Percentiles rank a stretch among this genome's conserved stretches.
Conservation (phyloP, 2,797 vertebrate species). For the Neosilurus mollespiculum region DNA sequence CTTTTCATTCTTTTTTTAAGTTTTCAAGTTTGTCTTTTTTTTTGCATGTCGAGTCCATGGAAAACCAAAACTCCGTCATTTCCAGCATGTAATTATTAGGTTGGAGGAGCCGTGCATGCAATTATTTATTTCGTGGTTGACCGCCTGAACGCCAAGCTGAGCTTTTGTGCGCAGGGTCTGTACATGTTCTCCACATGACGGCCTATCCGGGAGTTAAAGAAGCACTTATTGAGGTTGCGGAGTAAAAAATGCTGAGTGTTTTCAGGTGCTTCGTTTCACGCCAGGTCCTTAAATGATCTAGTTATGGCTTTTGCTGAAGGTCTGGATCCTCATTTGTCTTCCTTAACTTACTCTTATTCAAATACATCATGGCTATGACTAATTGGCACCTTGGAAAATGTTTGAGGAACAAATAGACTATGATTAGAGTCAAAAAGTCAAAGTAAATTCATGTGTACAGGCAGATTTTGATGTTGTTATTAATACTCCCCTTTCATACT, state of each 20-base stretch:
- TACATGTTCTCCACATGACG: slow-evolving; percentile 66
- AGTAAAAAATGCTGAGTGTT: slow-evolving; percentile 55
- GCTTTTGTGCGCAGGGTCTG: slow-evolving; percentile 59
- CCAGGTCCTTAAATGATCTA: slow-evolving; percentile 30
- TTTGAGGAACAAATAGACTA: background rate
- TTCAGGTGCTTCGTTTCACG: slow-evolving; percentile 32
- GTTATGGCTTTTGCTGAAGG: slow-evolving; percentile 15
- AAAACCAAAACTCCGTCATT: slow-evolving; percentile 72
- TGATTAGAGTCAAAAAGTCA: background rate
- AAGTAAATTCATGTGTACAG: slow-evolving; percentile 5
- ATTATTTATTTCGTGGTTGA: slow-evolving; percentile 73
- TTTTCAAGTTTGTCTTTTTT: slow-evolving; percentile 50
- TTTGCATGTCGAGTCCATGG: slow-evolving; percentile 62
- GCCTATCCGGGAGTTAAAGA: slow-evolving; percentile 58
- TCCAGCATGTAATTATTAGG: slow-evolving; percentile 77
- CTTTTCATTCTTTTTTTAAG: slow-evolving; percentile 37
- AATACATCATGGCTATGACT: background rate
- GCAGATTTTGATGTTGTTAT: background rate
- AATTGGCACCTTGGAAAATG: background rate
- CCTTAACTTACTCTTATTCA: background rate
- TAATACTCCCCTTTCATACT: no score
- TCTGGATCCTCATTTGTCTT: slow-evolving; percentile 5
- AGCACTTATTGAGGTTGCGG: slow-evolving; percentile 59
- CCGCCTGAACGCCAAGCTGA: slow-evolving; percentile 69
- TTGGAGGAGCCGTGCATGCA: slow-evolving; percentile 64